Evolutionary conservation across 1,140 invertebrate species (phyloP).

Genomic region (Scaptomyza montana): DNA sequence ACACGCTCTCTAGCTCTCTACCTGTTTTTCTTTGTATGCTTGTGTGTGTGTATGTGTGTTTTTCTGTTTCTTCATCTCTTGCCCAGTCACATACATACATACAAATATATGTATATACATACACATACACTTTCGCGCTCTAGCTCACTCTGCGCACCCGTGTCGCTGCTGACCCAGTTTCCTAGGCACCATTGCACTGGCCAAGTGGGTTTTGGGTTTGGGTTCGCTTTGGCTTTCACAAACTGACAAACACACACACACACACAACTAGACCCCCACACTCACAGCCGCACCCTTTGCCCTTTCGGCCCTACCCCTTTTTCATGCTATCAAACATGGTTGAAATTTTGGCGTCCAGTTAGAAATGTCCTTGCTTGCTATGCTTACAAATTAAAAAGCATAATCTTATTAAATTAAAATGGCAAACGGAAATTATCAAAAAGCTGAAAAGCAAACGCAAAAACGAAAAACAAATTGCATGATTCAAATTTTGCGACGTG

Average conservation of each 20-base stretch:
- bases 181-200: conserved; percentile 46
- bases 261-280: not conserved
- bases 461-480: conserved; percentile 62
- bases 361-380: conserved; percentile 22
- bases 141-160: conserved; percentile 37
- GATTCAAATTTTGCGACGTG: conserved; percentile 41
- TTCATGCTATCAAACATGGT: not conserved
- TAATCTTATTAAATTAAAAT: conserved; percentile 61
- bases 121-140: conserved; percentile 43
- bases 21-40: conserved; percentile 3
- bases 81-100: conserved; percentile 1
- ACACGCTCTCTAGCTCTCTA: conserved; percentile 39
- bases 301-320: not conserved
- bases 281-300: not conserved
- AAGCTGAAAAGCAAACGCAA: conserved; percentile 28
- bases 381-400: conserved; percentile 61
- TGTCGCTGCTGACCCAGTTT: conserved; percentile 66
- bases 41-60: too few species aligned
- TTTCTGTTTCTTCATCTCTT: conserved; percentile 18
- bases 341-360: not conserved
- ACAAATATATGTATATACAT: not conserved
- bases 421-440: conserved; percentile 64
- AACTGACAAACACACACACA: conserved; percentile 9
- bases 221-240: conserved; percentile 42
- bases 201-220: conserved; percentile 32